Conservation (phyloP, 2,797 vertebrate species). For the Monodelphis domestica region DNA sequence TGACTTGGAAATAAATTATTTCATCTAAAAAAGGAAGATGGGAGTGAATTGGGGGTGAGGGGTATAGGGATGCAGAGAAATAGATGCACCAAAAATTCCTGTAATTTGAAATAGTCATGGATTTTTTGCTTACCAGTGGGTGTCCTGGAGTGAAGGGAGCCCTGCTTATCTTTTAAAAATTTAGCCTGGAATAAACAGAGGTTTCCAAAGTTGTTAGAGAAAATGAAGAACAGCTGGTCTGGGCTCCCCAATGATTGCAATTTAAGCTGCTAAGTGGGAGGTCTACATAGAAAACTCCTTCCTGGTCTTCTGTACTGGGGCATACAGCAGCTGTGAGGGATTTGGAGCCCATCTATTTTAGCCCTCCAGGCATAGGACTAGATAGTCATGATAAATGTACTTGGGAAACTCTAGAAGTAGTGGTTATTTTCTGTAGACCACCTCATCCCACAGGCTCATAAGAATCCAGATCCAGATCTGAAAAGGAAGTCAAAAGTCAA, state of each 20-base stretch:
- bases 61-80: neutral
- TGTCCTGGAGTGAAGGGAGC: neutral
- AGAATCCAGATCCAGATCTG: neutral
- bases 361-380: neutral
- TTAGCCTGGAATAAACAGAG: neutral
- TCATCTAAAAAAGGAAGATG: conserved; percentile 18
- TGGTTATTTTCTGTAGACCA: neutral
- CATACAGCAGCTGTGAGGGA: neutral
- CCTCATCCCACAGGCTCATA: neutral
- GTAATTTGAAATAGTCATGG: neutral
- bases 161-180: neutral
- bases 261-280: neutral
- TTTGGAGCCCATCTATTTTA: neutral
- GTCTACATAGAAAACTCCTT: neutral
- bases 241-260: neutral
- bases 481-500: neutral
- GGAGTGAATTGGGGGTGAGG: neutral
- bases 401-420: neutral
- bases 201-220: neutral
- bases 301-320: neutral
- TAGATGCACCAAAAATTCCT: conserved; percentile 11
- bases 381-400: neutral
- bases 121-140: neutral
- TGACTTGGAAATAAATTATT: conserved; percentile 39
- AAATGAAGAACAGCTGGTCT: neutral